Evolutionary conservation across 30 jellyfish, hydroid and myxozoan genomes (phyloP).

Genomic region (Pelagia noctiluca): DNA sequence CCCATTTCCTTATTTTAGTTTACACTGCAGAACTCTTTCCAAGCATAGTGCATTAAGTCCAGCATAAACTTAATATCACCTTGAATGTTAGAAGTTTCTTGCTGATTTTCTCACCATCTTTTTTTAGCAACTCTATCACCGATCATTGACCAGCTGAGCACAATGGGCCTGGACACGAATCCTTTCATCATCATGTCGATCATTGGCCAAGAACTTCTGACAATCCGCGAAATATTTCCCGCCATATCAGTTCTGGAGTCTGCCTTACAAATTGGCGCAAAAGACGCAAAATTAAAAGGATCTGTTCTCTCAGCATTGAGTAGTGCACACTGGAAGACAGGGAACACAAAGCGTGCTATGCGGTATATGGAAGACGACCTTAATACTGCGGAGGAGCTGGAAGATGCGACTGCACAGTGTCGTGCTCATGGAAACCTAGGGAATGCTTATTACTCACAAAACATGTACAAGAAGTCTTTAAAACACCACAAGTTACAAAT

Average conservation of each 20-base stretch:
- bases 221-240: slow-evolving; percentile 78
- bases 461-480: slow-evolving; percentile 78
- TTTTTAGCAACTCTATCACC: slow-evolving; percentile 91
- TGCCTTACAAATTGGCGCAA: slow-evolving; percentile 92
- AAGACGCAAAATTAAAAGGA: slow-evolving; percentile 66
- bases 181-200: slow-evolving; percentile 90
- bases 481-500: slow-evolving; percentile 85
- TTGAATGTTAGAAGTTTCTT: too few species aligned
- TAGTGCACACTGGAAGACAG: slow-evolving; percentile 94
- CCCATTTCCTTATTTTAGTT: too few species aligned
- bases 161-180: slow-evolving; percentile 74
- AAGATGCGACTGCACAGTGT: slow-evolving; percentile 81
- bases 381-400: slow-evolving; percentile 73
- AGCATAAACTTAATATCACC: too few species aligned
- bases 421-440: slow-evolving; percentile 99
- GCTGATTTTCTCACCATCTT: too few species aligned
- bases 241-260: slow-evolving; percentile 94
- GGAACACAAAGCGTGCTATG: slow-evolving; percentile 83
- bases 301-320: slow-evolving; percentile 93
- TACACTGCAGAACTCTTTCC: too few species aligned
- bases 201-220: slow-evolving; percentile 95
- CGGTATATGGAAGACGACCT: slow-evolving; percentile 96
- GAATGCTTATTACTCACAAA: slow-evolving; percentile 82
- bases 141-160: slow-evolving; percentile 78
- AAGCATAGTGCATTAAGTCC: too few species aligned